Base-by-base conservation (phyloP, 2,888 invertebrate genomes). In the Eumacrocentrus americanus region DNA sequence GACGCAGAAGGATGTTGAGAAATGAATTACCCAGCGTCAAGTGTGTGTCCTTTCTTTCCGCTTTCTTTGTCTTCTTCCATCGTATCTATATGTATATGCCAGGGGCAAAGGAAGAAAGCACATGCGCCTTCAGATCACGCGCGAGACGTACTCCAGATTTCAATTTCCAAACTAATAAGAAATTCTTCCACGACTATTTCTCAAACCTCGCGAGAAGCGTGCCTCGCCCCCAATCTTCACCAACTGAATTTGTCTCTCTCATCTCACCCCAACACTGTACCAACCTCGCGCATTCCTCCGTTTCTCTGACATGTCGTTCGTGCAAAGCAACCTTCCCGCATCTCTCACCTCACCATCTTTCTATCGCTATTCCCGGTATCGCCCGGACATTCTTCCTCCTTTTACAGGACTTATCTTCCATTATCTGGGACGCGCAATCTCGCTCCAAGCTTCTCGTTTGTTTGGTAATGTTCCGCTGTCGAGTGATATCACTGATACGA, bases 111-210 rank as follows among this genome's bases (percentile, higher is more conserved):
- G 42, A 50, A 25, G 38, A 53, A 47, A 40, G 47, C 20, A 51
- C 54, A 34, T 11, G 42, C 12, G 37, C 3, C 22, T 47, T 38
- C 18, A 16, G 47, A 44, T 57, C 46, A 35, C 57, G 37, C 48
- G 53, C 40, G 23, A 40, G 61, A 57, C 57, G 40, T 57, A 64
- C 65, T 65, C 57, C 66, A 66, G 66, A 67, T 67, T 69, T 74
- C 72, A 75, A 75, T 75, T 73, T 71, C 71, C 71, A 71, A 73
- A 74, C 72, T 75, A 74, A 75, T 75, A 75, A 74, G 73, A 73
- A 73, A 75, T 75, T 75, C 74, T 67, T 69, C 69, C 62, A 62
- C 65, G 69, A 69, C 69, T 68, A 68, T 70, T 68, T 67, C 64
- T 68, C 70, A 68, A 67, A 62, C 46, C 66, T 57, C 54, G 40